Evolutionary conservation across 2,888 invertebrate species (phyloP).

Genomic region (Hirudinaria manillensis): DNA sequence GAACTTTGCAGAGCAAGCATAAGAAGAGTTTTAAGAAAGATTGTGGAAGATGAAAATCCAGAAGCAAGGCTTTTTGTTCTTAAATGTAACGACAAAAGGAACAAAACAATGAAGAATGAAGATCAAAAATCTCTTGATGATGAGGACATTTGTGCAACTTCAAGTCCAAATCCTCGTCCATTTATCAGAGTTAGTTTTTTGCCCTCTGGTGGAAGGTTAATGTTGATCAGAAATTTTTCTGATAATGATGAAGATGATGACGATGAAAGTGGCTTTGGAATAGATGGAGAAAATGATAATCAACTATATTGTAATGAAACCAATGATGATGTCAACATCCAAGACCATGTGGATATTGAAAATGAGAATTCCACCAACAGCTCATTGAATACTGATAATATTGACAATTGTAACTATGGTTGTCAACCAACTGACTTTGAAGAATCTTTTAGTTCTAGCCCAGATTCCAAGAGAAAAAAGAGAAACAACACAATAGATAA

Average conservation of each 20-base stretch:
- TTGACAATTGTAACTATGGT: too few relatives aligned
- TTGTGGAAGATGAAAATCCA: conserved; percentile 59
- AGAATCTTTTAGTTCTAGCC: too few relatives aligned
- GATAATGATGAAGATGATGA: conserved; percentile 16
- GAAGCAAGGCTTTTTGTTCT: conserved; percentile 39
- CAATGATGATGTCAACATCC: neutral
- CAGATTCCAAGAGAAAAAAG: too few relatives aligned
- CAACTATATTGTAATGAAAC: neutral
- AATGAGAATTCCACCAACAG: too few relatives aligned
- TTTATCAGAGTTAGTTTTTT: neutral
- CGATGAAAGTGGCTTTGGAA: neutral
- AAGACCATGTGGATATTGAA: neutral
- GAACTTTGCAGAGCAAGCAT: conserved; percentile 62
- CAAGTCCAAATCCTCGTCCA: neutral
- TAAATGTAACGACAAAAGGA: neutral
- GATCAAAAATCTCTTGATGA: neutral
- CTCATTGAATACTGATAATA: too few relatives aligned
- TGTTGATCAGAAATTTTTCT: conserved; percentile 12
- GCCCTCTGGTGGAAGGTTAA: neutral
- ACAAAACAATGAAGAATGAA: neutral
- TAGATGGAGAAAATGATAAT: neutral
- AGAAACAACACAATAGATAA: too few relatives aligned
- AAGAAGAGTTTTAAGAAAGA: conserved; percentile 60
- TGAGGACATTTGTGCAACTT: too few relatives aligned
- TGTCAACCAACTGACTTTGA: too few relatives aligned